Evolutionary conservation across 2,888 invertebrate genomes (phyloP), one percentile per base, ranked within the genome.

Genomic region (Magallana nippona): DNA sequence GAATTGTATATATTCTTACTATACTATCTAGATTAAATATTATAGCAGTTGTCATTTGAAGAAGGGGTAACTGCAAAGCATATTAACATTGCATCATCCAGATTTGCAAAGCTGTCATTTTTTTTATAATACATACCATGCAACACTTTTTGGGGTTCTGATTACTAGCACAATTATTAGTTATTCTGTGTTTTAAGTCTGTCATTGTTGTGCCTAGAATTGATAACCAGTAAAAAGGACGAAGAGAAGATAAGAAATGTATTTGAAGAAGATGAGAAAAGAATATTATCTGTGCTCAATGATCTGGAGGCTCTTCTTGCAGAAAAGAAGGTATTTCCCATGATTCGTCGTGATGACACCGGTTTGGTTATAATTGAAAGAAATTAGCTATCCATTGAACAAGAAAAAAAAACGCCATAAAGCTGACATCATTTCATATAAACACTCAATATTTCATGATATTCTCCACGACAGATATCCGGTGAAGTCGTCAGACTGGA

Each of bases 401-500:
- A 60, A 60, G 58, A 10, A 17, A 1, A 60, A n/a, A 60, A n/a
- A 15, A 44, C 44, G 2, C 32, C 1, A 44, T 2, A 44, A 44
- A 44, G 44, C 44, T 32, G 32, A 32, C 32, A 32, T 32, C 3
- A 32, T 32, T 58, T 58, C 3, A 17, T 58, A n/a, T 15, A 58
- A 58, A 13, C n/a, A 60, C 8, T 13, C n/a, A 15, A 15, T n/a
- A 60, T 60, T 60, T 60, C 58, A 15, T 19, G 17, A 5, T 17
- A 27, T 27, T 63, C 19, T 81, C 44, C 32, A 10, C 63, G 55
- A 17, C 22, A 82, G 82, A 57, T 82, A 27, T n/a, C n/a, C 27
- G 82, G 82, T 8, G 78, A 82, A 32, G 58, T 82, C n/a, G 19
- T 82, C 10, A 78, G 78, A 78, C 44, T 55, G 22, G 57, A 57